Conservation (phyloP, 1,140 invertebrate species). For the Mamestra configurata region DNA sequence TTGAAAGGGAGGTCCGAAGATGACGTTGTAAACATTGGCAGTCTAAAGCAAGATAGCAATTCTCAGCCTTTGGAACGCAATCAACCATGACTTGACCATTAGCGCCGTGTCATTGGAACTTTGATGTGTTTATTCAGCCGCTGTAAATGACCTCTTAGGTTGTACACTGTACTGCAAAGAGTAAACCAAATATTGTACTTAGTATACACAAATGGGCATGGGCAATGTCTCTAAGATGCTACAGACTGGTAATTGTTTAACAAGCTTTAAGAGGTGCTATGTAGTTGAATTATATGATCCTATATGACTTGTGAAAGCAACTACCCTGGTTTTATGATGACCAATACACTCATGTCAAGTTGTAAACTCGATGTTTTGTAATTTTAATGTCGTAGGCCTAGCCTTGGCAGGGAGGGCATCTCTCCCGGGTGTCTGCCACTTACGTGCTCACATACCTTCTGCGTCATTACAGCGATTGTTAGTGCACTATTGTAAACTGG, state of each 20-base stretch:
- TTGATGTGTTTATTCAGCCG: constrained; percentile 45
- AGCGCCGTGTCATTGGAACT: constrained; percentile 43
- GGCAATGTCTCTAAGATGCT: not conserved
- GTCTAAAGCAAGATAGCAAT: constrained; percentile 15
- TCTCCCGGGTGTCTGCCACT: constrained; percentile 39
- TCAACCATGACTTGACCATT: constrained; percentile 49
- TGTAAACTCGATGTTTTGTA: constrained; percentile 15
- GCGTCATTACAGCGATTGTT: constrained; percentile 54
- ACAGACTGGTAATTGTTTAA: constrained; percentile 18
- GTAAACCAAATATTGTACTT: not conserved
- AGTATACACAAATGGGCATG: not conserved
- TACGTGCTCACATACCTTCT: constrained; percentile 38
- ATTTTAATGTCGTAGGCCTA: constrained; percentile 2
- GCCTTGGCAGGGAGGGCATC: not conserved
- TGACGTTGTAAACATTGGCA: constrained; percentile 47
- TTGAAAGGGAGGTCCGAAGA: constrained; percentile 38
- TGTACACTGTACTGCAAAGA: constrained; percentile 19
- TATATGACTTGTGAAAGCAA: not conserved
- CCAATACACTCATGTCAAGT: not conserved
- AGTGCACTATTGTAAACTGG: constrained; percentile 51
- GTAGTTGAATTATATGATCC: constrained; percentile 1
- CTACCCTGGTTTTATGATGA: constrained; percentile 14
- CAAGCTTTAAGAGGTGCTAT: not conserved
- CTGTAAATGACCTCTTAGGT: constrained; percentile 6
- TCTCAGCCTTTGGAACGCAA: constrained; percentile 26